Evolutionary conservation across 2,888 invertebrate species (phyloP), one percentile per base, ranked within the genome.

Genomic region (Drosophila kanekoi): DNA sequence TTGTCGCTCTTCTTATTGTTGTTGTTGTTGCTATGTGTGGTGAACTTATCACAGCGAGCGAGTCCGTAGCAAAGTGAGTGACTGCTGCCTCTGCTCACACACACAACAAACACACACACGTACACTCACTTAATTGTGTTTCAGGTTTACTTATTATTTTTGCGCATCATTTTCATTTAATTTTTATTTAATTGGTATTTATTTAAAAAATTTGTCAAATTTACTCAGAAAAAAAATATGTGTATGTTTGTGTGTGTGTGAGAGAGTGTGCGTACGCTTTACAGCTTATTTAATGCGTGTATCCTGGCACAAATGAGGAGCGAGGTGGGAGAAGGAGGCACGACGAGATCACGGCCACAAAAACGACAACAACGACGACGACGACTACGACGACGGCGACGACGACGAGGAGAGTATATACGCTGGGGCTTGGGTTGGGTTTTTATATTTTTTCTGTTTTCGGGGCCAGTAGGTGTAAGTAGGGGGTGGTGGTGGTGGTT

Each of bases 291-390:
- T 62, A 72, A 69, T 70, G 81, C 78, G 65, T 70, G 73, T 66
- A 74, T 72, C 56, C 66, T 81, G 18, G 43, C 33, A 47, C n/a
- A 38, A 28, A 28, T 28, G 1, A 28, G 28, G 40, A 10, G 41
- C 38, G 54, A 9, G 44, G 43, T 57, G 60, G 45, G 63, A 47
- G 63, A 64, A 2, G 61, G 45, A 59, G 45, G 45, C 74, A 63
- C 68, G 59, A 79, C 60, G 82, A 65, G 80, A 87, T 87, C 87
- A 87, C 62, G 88, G 82, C 71, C 88, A 81, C 63, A 60, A 60
- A 68, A 59, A 77, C 65, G 72, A 71, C 54, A 45, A 65, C 77
- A 41, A 65, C 59, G 56, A 77, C 72, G 59, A 71, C 51, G 38
- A 61, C 77, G 41, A 65, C 59, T 37, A 45, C 40, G 65, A 60